Conservation (phyloP, 2,888 invertebrate species). For the Nipponacmea schrenckii region DNA sequence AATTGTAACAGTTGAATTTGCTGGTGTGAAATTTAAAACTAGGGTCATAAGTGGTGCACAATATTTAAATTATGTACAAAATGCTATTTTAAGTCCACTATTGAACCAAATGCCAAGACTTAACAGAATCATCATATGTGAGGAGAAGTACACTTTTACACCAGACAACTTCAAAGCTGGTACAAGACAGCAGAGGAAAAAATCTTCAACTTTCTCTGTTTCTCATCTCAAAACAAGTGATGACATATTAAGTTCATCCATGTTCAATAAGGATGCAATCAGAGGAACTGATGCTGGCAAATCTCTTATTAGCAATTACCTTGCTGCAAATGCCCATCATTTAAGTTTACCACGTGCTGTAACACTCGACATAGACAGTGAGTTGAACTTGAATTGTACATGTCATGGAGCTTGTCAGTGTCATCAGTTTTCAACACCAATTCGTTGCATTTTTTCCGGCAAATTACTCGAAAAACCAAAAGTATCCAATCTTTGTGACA, state of each 20-base stretch:
- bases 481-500: background rate
- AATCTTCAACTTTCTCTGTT: background rate
- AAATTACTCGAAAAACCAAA: background rate
- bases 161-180: constrained; percentile 9
- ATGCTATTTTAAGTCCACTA: constrained; percentile 18
- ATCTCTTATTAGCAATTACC: background rate
- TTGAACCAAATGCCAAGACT: constrained; percentile 15
- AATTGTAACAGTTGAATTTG: constrained; percentile 26
- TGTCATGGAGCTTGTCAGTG: constrained; percentile 3
- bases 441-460: background rate
- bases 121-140: constrained; percentile 29
- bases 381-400: background rate
- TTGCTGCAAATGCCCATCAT: background rate
- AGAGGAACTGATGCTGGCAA: background rate
- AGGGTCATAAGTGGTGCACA: constrained; percentile 16
- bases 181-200: background rate
- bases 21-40: constrained; percentile 30
- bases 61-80: constrained; percentile 30
- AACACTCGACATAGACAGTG: background rate
- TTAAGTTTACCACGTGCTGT: background rate
- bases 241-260: background rate
- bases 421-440: background rate
- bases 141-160: constrained; percentile 29
- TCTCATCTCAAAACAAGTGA: background rate
- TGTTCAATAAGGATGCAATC: background rate